Conservation (phyloP, 2,888 invertebrate genomes). For the Ochropacha duplaris region DNA sequence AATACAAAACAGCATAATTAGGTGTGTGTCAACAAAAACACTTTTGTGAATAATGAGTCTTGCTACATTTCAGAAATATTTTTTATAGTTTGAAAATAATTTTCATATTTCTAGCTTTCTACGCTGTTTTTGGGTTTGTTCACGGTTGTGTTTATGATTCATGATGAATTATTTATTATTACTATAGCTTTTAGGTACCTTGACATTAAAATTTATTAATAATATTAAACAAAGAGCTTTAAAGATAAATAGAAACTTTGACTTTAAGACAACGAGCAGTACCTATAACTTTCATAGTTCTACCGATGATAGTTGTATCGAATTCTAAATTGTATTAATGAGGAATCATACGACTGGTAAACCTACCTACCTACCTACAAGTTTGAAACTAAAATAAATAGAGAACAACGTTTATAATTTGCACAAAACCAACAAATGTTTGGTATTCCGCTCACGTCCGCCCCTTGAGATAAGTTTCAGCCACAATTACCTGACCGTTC, state of each 20-base stretch:
- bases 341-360: too few species aligned
- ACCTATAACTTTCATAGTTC: too few species aligned
- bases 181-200: too few species aligned
- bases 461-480: conserved; percentile 78
- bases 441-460: conserved; percentile 73
- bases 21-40: conserved; percentile 4
- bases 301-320: not conserved
- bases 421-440: conserved; percentile 59
- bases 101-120: not conserved
- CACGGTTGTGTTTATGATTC: not conserved
- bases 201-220: too few species aligned
- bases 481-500: conserved; percentile 81
- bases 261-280: too few species aligned
- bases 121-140: not conserved
- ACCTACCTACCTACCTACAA: too few species aligned
- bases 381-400: conserved; percentile 34
- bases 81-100: not conserved
- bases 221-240: too few species aligned
- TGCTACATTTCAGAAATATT: not conserved
- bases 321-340: not conserved
- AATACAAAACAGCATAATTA: conserved; percentile 18
- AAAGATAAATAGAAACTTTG: too few species aligned
- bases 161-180: not conserved
- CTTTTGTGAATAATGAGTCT: not conserved
- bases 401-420: conserved; percentile 69